These are phyloP conservation scores for Ericerus pela DNA, from an alignment of 1,140 invertebrate genomes.

Conservation along the genomic window DNA sequence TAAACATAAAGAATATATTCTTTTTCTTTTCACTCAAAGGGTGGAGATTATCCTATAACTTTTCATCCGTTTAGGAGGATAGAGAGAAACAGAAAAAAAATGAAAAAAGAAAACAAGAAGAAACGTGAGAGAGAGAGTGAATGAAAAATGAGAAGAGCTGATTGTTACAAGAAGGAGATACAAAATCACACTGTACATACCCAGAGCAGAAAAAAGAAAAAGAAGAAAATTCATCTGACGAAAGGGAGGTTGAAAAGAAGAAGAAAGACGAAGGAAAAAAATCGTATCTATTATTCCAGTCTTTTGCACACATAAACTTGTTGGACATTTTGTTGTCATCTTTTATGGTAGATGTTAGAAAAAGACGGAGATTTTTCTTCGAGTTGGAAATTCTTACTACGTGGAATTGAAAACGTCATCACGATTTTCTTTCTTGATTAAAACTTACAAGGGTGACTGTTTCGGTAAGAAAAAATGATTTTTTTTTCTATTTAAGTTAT, in stretches of 20 bases:
- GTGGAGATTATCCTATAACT: conserved; percentile 12
- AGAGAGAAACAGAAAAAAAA: too few relatives aligned
- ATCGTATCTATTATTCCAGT: conserved; percentile 11
- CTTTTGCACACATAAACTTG: conserved; percentile 12
- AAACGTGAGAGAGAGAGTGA: too few relatives aligned
- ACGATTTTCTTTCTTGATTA: conserved; percentile 12
- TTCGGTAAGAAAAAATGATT: conserved; percentile 1
- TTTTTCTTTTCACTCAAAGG: conserved; percentile 10
- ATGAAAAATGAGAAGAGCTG: conserved; percentile 2
- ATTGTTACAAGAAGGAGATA: neutral
- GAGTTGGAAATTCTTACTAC: conserved; percentile 3
- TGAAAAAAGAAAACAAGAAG: too few relatives aligned
- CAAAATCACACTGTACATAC: too few relatives aligned
- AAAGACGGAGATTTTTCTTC: conserved; percentile 9
- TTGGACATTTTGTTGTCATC: conserved; percentile 12
- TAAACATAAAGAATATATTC: conserved; percentile 11
- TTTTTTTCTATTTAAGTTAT: neutral
- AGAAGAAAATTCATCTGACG: conserved; percentile 6
- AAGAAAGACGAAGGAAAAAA: conserved; percentile 7
- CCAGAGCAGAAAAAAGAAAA: conserved; percentile 1
- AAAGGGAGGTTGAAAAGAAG: too few relatives aligned
- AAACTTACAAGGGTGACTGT: conserved; percentile 11
- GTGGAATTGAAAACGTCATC: conserved; percentile 12
- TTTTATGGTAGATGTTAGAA: conserved; percentile 4
- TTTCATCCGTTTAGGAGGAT: conserved; percentile 9